A percentile compares a stretch with the other conserved stretches of the same genome.
These are phyloP conservation scores for Nomada fucata DNA, from an alignment of 2,888 invertebrate species.

Conservation along the genomic window DNA sequence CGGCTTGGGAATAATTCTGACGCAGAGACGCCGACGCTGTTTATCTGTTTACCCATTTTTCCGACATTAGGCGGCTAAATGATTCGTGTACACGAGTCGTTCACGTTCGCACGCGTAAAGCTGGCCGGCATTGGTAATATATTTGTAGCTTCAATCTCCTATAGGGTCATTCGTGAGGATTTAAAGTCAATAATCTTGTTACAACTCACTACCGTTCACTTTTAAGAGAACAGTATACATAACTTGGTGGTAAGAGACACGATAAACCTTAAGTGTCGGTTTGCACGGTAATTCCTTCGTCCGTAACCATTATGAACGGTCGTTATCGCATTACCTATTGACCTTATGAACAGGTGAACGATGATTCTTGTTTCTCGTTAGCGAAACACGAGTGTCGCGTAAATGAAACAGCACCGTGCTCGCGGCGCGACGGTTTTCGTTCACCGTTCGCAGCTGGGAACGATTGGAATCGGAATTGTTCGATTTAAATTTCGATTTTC, in stretches of 20 bases:
- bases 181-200: conserved; percentile 77
- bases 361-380: conserved; percentile 55
- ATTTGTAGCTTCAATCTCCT: conserved; percentile 74
- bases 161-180: conserved; percentile 74
- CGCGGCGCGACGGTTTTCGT: neutral
- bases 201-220: conserved; percentile 76
- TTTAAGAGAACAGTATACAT: conserved; percentile 76
- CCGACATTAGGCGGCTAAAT: conserved; percentile 41
- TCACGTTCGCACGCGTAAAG: conserved; percentile 13
- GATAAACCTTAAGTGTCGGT: conserved; percentile 76
- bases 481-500: neutral
- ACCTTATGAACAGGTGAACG: conserved; percentile 74
- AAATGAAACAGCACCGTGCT: neutral
- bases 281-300: conserved; percentile 75
- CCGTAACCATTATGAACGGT: conserved; percentile 75
- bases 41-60: conserved; percentile 19
- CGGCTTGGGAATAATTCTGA: neutral
- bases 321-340: conserved; percentile 76
- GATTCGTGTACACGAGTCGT: conserved; percentile 38
- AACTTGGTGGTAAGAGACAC: conserved; percentile 74
- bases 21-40: neutral
- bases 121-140: conserved; percentile 67
- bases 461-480: neutral
- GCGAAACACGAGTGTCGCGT: conserved; percentile 30
- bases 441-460: neutral